Evolutionary conservation across 2,113 vertebrate genomes (phyloP).

Genomic region (Vombatus ursinus): DNA sequence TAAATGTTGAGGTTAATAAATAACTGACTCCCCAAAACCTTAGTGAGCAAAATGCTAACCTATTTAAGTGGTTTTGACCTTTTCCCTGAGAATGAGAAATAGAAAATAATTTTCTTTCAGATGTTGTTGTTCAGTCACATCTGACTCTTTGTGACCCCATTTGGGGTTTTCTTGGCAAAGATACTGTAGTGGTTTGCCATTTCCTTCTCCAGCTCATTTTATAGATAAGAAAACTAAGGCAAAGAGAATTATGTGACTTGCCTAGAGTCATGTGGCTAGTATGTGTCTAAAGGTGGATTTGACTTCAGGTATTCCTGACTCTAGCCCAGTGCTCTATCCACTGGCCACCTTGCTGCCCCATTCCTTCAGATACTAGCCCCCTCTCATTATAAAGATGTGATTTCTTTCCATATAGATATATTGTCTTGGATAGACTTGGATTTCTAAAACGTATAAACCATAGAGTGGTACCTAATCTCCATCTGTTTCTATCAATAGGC

Average conservation of each 20-base stretch:
- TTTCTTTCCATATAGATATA: not conserved
- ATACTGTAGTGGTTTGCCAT: not conserved
- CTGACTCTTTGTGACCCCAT: not conserved
- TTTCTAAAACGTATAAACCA: not conserved
- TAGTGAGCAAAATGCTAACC: not conserved
- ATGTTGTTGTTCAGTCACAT: not conserved
- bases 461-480: not conserved
- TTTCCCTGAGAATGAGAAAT: not conserved
- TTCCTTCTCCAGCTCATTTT: not conserved
- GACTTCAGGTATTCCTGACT: not conserved
- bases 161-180: not conserved
- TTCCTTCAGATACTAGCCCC: too few relatives aligned
- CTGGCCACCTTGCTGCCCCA: not conserved
- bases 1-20: not conserved
- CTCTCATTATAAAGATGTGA: not conserved
- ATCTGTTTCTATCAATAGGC: not conserved
- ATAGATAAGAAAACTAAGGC: not conserved
- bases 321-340: not conserved
- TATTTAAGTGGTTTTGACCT: not conserved
- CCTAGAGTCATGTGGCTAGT: not conserved
- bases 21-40: not conserved
- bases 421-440: not conserved
- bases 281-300: not conserved
- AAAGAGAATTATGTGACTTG: too few relatives aligned
- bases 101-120: not conserved